These are phyloP conservation scores for Rhincodon typus DNA, from an alignment of 2,797 vertebrate species.

Conservation along the genomic window DNA sequence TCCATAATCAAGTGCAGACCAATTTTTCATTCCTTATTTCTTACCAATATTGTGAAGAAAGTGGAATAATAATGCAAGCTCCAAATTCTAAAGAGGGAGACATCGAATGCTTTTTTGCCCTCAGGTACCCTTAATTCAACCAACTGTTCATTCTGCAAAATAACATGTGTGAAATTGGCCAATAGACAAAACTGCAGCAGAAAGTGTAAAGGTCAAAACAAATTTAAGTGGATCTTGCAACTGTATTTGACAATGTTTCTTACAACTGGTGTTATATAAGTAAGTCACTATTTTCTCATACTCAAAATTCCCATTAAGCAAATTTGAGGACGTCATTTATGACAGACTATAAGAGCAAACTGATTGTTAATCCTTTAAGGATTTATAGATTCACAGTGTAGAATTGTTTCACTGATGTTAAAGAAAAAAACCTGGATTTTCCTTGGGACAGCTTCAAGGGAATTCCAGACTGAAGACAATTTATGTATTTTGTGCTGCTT, in stretches of 20 bases:
- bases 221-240: neutral
- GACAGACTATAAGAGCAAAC: neutral
- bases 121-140: neutral
- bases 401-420: neutral
- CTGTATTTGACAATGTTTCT: neutral
- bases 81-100: neutral
- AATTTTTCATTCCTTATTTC: too few relatives aligned
- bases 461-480: neutral
- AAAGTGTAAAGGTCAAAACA: neutral
- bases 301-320: neutral
- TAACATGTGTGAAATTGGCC: neutral
- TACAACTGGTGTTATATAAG: neutral
- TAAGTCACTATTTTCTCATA: neutral
- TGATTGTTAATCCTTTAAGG: neutral
- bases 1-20: too few relatives aligned
- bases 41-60: too few relatives aligned
- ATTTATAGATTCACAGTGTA: neutral
- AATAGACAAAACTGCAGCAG: neutral
- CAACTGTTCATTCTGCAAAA: neutral
- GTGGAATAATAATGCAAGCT: too few relatives aligned
- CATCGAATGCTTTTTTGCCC: neutral
- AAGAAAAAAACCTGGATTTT: neutral
- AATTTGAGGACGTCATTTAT: neutral
- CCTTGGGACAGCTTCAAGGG: neutral
- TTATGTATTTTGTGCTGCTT: neutral